Percentiles rank a stretch among this genome's conserved stretches.
These are phyloP conservation scores for Botia almorhae DNA, from an alignment of 2,797 vertebrate genomes.

Conservation along the genomic window DNA sequence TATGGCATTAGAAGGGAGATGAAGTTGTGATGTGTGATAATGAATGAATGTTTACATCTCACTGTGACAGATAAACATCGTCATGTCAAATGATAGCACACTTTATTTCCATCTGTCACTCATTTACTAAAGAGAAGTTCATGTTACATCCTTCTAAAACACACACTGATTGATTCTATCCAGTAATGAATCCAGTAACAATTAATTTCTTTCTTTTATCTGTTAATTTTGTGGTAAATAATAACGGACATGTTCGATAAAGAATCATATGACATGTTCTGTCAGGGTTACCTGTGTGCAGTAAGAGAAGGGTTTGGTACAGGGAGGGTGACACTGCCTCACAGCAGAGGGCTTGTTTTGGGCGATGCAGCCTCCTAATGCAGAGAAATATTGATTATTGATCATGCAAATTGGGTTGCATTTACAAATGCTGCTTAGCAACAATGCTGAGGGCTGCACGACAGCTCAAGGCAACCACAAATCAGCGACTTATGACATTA, in stretches of 20 bases:
- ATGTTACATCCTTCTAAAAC: too few relatives aligned
- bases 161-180: too few relatives aligned
- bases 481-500: too few relatives aligned
- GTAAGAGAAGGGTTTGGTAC: slow-evolving; percentile 86
- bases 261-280: not conserved
- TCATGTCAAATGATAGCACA: not conserved
- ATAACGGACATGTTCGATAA: not conserved
- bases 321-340: slow-evolving; percentile 79
- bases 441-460: not conserved
- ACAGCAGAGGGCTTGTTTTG: slow-evolving; percentile 74
- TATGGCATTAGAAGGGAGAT: not conserved
- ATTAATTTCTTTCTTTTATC: too few relatives aligned
- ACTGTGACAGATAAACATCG: not conserved
- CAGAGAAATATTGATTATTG: slow-evolving; percentile 42
- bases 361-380: slow-evolving; percentile 81
- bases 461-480: too few relatives aligned
- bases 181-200: too few relatives aligned
- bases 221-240: not conserved
- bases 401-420: not conserved
- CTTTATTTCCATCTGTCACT: not conserved
- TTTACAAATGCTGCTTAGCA: not conserved
- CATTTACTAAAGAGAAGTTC: not conserved
- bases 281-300: slow-evolving; percentile 81
- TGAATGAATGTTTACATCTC: slow-evolving; percentile 7
- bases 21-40: slow-evolving; percentile 14